Evolutionary conservation across 2,113 vertebrate species (phyloP).

Genomic region (Lichenostomus cassidix): DNA sequence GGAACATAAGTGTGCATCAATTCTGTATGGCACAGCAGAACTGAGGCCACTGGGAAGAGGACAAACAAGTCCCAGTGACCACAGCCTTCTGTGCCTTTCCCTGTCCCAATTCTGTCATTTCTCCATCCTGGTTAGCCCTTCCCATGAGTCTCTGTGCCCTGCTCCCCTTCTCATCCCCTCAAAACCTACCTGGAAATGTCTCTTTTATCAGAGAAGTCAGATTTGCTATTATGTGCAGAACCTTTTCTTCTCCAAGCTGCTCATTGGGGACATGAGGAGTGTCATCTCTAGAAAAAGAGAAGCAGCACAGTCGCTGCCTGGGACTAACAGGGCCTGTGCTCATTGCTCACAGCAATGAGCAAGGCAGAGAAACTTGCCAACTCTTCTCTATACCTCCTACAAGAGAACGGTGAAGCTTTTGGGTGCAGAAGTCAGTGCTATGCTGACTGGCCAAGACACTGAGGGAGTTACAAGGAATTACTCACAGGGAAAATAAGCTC

Average conservation of each 20-base stretch:
- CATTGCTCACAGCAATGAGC: background rate
- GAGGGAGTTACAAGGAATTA: background rate
- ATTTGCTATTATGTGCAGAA: constrained; percentile 82
- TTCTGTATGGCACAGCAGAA: background rate
- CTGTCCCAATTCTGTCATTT: background rate
- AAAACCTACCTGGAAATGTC: constrained; percentile 85
- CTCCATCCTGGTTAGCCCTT: background rate
- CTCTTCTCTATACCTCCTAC: background rate
- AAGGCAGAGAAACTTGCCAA: background rate
- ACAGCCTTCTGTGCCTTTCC: background rate
- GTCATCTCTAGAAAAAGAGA: constrained; percentile 81
- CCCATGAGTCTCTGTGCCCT: background rate
- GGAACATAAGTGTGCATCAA: background rate
- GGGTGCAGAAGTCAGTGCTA: background rate
- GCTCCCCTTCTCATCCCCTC: background rate
- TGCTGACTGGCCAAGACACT: background rate
- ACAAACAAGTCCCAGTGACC: background rate
- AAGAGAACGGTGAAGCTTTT: background rate
- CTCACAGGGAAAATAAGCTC: background rate
- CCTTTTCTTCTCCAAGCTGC: constrained; percentile 80
- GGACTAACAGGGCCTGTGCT: background rate
- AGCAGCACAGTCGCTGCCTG: background rate
- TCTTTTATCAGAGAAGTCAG: constrained; percentile 81
- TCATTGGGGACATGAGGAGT: constrained; percentile 89
- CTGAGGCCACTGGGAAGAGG: background rate